phyloP scores from a whole-genome alignment of 1,140 invertebrate genomes.

The Eriocheir sinensis region DNA sequence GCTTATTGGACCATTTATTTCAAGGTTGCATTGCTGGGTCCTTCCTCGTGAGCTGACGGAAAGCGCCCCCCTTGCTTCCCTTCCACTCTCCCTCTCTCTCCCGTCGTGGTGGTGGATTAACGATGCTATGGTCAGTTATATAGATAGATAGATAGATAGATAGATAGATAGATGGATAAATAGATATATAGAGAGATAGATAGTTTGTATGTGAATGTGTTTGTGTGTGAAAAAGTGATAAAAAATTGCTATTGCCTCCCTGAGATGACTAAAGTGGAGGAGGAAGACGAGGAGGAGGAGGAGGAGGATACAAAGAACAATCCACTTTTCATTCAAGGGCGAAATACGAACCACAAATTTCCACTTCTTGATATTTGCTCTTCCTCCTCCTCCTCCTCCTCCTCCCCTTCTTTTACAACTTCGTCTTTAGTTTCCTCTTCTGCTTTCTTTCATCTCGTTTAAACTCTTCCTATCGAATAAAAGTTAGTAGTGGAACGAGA shows the following conservation, averaged over 20 bases:
- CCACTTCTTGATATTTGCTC: not conserved
- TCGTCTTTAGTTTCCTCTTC: not conserved
- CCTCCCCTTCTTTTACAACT: not conserved
- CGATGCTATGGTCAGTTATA: too few relatives aligned
- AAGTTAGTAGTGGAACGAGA: not conserved
- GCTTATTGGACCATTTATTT: slow-evolving; percentile 12
- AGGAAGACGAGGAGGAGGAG: not conserved
- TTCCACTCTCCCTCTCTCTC: too few relatives aligned
- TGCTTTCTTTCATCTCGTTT: not conserved
- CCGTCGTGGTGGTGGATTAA: too few relatives aligned
- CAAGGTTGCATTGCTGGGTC: not conserved
- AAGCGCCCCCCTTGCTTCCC: too few relatives aligned
- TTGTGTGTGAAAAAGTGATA: too few relatives aligned
- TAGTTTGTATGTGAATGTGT: too few relatives aligned
- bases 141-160: too few relatives aligned
- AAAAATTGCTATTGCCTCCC: too few relatives aligned
- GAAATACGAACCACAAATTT: slow-evolving; percentile 12
- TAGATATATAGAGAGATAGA: too few relatives aligned
- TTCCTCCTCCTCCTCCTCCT: not conserved
- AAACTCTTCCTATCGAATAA: not conserved
- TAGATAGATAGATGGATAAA: too few relatives aligned
- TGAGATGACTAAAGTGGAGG: not conserved
- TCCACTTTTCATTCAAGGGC: not conserved
- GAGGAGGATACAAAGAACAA: not conserved
- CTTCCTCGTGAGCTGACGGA: too few relatives aligned